Conservation (phyloP, 1,140 invertebrate genomes). For the Apis dorsata region DNA sequence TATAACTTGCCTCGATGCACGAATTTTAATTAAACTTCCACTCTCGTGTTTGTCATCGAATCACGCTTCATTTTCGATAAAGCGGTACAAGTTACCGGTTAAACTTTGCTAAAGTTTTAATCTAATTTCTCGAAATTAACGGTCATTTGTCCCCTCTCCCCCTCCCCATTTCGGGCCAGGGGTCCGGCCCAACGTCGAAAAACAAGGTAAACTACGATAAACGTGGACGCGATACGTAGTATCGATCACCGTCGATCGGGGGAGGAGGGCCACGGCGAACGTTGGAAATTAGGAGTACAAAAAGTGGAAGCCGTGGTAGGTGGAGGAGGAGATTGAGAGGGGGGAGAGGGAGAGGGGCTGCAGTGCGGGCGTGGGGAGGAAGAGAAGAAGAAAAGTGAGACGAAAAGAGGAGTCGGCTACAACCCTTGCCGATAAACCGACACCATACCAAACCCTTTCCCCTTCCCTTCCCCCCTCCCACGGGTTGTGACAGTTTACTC, state of each 20-base stretch:
- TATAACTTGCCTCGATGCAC: slow-evolving; percentile 50
- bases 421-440: slow-evolving; percentile 63
- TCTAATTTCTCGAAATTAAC: slow-evolving; percentile 41
- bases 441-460: slow-evolving; percentile 75
- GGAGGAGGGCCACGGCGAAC: slow-evolving; percentile 6
- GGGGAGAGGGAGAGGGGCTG: background rate
- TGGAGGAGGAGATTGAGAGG: background rate
- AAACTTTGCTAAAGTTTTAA: background rate
- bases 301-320: background rate
- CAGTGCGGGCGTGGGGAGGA: background rate
- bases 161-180: background rate
- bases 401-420: slow-evolving; percentile 37
- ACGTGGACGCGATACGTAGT: background rate
- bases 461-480: slow-evolving; percentile 41
- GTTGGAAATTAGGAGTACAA: slow-evolving; percentile 56
- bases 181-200: background rate
- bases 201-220: background rate
- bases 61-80: too few relatives aligned
- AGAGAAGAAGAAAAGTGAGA: slow-evolving; percentile 23
- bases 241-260: slow-evolving; percentile 2
- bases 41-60: background rate
- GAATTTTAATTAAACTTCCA: slow-evolving; percentile 59
- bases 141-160: too few relatives aligned
- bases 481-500: slow-evolving; percentile 73
- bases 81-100: background rate